Percentiles rank a stretch among this genome's conserved stretches.
These are phyloP conservation scores for Pao palembangensis DNA, from an alignment of 2,113 vertebrate species.

Conservation along the genomic window DNA sequence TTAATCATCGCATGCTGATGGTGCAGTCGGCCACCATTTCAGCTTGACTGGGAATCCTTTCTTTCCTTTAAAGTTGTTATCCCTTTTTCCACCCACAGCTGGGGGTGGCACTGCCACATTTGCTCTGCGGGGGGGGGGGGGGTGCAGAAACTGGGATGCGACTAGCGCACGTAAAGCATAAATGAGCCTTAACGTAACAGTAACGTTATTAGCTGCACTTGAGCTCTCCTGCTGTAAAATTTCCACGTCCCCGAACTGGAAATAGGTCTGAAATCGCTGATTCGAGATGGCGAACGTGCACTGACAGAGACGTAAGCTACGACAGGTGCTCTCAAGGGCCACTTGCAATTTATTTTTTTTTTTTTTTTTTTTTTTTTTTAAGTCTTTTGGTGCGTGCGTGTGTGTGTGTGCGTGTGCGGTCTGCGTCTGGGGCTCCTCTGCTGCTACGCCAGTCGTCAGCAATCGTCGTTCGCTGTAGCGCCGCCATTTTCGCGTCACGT, in stretches of 20 bases:
- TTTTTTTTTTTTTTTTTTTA: no score
- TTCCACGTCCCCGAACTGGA: constrained; percentile 12
- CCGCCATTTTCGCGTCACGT: constrained; percentile 56
- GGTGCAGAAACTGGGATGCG: no score
- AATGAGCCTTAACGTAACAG: constrained; percentile 18
- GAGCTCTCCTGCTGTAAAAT: constrained; percentile 41
- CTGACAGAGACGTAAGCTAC: constrained; percentile 33
- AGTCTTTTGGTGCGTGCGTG: not conserved
- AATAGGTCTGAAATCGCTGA: constrained; percentile 16
- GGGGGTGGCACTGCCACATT: no score
- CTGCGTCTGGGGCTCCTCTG: constrained; percentile 47
- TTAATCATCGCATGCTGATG: no score
- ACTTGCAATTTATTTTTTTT: constrained; percentile 56
- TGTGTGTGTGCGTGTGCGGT: not conserved
- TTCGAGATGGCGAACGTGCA: constrained; percentile 11
- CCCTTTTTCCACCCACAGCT: no score
- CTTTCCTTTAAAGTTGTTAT: no score
- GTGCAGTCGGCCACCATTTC: no score
- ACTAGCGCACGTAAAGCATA: no score
- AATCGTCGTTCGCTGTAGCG: constrained; percentile 54
- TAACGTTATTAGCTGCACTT: constrained; percentile 28
- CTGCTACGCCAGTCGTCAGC: constrained; percentile 64
- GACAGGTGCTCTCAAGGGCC: constrained; percentile 52
- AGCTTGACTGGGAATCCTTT: no score
- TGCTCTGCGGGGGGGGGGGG: no score